Evolutionary conservation across 1,140 invertebrate species (phyloP), one percentile per base, ranked within the genome.

Genomic region (Drosophila tristis): DNA sequence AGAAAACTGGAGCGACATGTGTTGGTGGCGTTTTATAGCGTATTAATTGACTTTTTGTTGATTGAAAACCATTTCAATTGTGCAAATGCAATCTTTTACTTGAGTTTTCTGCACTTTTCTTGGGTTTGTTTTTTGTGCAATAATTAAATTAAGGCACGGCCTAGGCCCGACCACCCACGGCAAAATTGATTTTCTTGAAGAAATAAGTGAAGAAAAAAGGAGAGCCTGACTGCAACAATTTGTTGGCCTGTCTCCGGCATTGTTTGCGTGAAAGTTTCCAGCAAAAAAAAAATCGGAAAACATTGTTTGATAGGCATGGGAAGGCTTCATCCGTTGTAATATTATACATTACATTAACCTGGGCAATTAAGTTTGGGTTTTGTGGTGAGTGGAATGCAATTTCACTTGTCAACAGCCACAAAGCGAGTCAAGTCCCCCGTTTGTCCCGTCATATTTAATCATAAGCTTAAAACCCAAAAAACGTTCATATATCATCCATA

Each of bases 31-130:
- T 74, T 54, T 74, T 64, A 56, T 50, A 43, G 70, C 58, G 55
- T 57, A 49, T 76, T 84, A 84, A 85, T 84, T 80, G 82, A 65
- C 49, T 78, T 81, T 80, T 79, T 79, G 64, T 72, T 66, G 68
- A 80, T 85, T 80, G 56, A 86, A 86, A 86, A 78, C 74, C 66
- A 70, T 80, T 86, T 70, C 63, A 66, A 86, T 77, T 70, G 70
- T 35, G 49, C 48, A 25, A 53, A 35, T 56, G 70, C 61, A 48
- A 66, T 62, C 63, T 72, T 72, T 75, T 25, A 51, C 23, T 61
- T 51, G 35, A 4, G 35, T 39, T 39, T 39, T 13, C 35, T 4
- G 13, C 11, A 4, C 0, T 9, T 31, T 31, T 31, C 31, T 55
- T 43, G 13, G 51, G 68, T 74, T 29, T 57, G 4, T 43, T 39